Evolutionary conservation across 64 coral and sea anemone species (phyloP).

Genomic region (Montipora cactus): DNA sequence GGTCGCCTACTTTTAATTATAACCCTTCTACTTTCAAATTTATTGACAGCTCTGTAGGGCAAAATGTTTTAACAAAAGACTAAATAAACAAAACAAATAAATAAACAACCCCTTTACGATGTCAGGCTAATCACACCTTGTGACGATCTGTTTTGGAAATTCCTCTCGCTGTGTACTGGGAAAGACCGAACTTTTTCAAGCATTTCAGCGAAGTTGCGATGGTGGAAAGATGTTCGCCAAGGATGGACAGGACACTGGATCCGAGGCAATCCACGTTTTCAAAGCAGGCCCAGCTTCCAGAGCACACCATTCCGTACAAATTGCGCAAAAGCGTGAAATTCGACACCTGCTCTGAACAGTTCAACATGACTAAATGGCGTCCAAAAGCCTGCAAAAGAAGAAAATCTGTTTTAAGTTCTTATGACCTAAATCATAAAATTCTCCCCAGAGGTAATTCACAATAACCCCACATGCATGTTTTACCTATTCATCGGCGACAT

Average conservation of each 20-base stretch:
- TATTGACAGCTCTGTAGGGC: too few species aligned
- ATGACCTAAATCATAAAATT: too few species aligned
- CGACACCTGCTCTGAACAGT: conserved; percentile 76
- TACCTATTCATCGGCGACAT: too few species aligned
- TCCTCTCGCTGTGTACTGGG: conserved; percentile 51
- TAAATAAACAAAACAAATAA: too few species aligned
- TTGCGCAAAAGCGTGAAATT: conserved; percentile 64
- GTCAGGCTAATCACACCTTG: conserved; percentile 2
- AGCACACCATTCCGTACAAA: conserved; percentile 75
- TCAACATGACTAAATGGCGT: conserved; percentile 82
- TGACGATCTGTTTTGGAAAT: neutral
- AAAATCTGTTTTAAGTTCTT: neutral
- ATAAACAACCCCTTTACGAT: too few species aligned
- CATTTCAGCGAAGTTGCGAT: conserved; percentile 65
- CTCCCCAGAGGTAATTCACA: too few species aligned
- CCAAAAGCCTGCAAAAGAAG: conserved; percentile 74
- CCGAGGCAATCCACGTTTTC: conserved; percentile 77
- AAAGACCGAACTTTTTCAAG: conserved; percentile 43
- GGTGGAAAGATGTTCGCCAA: conserved; percentile 83
- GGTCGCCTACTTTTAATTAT: too few species aligned
- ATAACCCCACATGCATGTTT: too few species aligned
- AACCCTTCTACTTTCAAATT: too few species aligned
- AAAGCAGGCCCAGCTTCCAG: conserved; percentile 94
- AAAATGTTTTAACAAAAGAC: too few species aligned
- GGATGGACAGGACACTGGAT: conserved; percentile 66